Evolutionary conservation across 2,888 invertebrate species (phyloP), one percentile per base, ranked within the genome.

Genomic region (Brachylomia viminalis): DNA sequence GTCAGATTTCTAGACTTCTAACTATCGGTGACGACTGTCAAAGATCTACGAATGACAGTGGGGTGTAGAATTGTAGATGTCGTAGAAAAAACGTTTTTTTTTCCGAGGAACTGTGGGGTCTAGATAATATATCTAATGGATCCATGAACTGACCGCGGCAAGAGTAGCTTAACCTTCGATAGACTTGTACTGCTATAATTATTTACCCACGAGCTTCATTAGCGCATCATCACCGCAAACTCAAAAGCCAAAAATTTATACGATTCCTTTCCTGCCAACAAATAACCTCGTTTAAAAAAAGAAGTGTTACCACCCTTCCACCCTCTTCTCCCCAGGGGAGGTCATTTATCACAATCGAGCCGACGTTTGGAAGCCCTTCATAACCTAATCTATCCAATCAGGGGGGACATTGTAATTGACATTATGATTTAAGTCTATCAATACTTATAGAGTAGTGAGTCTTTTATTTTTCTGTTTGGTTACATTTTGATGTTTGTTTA

Each of bases 341-440:
- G 83, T 84, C 86, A 86, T 91, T 89, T 88, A 91, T 91, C 91
- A 90, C 89, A 87, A 88, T 89, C 83, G 90, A 89, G 83, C 71
- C 76, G 84, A 86, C 80, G 75, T 73, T 70, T 69, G 54, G 90
- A 91, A 90, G 88, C 91, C 90, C 86, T 86, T 84, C 83, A 85
- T 83, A 86, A 87, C 81, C 84, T 88, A 88, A 90, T 91, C 89
- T 88, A 86, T 74, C 86, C 89, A 88, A 91, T 90, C 89, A 86
- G 73, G 54, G 76, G 59, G 42, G 73, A 75, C 75, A 70, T 56
- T 79, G 78, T 89, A 89, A 89, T 88, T 87, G 86, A 86, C 90
- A 84, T 73, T 73, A 80, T 87, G 84, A 88, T 84, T 79, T 83
- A 77, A 83, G 74, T 68, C 68, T 42, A n/a, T 72, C 67, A 78